These are phyloP conservation scores for Lasaia peninsularis DNA, from an alignment of 1,140 invertebrate genomes.

Conservation along the genomic window DNA sequence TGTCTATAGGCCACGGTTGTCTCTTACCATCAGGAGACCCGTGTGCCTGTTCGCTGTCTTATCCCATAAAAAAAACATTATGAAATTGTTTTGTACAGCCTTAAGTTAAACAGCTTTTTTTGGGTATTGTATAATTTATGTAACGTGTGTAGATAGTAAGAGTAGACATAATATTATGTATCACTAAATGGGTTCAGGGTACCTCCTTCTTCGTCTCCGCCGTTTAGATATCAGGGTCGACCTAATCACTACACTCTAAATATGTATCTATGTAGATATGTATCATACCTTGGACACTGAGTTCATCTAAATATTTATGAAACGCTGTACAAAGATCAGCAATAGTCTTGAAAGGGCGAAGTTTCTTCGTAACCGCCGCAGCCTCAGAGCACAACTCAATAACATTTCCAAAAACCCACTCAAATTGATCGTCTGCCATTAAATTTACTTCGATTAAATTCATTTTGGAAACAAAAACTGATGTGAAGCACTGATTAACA, in stretches of 20 bases:
- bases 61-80: too few relatives aligned
- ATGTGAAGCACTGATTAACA: neutral
- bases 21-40: too few relatives aligned
- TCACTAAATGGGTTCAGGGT: too few relatives aligned
- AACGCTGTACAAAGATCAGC: slow-evolving; percentile 76
- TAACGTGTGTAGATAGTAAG: too few relatives aligned
- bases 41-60: too few relatives aligned
- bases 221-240: too few relatives aligned
- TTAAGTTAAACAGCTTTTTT: too few relatives aligned
- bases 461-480: slow-evolving; percentile 17
- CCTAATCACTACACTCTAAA: neutral
- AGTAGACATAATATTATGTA: too few relatives aligned
- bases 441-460: slow-evolving; percentile 75
- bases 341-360: slow-evolving; percentile 77
- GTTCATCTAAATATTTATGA: slow-evolving; percentile 77
- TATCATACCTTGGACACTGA: slow-evolving; percentile 74
- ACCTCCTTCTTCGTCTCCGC: too few relatives aligned
- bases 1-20: too few relatives aligned
- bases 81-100: too few relatives aligned
- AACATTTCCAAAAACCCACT: slow-evolving; percentile 80
- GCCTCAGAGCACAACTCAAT: slow-evolving; percentile 80
- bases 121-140: too few relatives aligned
- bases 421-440: slow-evolving; percentile 78
- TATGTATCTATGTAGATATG: neutral
- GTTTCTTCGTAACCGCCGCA: slow-evolving; percentile 70